A percentile compares a stretch with the other conserved stretches of the same genome.
Evolutionary conservation across 1,140 invertebrate species (phyloP).

Genomic region (Goniozus legneri): DNA sequence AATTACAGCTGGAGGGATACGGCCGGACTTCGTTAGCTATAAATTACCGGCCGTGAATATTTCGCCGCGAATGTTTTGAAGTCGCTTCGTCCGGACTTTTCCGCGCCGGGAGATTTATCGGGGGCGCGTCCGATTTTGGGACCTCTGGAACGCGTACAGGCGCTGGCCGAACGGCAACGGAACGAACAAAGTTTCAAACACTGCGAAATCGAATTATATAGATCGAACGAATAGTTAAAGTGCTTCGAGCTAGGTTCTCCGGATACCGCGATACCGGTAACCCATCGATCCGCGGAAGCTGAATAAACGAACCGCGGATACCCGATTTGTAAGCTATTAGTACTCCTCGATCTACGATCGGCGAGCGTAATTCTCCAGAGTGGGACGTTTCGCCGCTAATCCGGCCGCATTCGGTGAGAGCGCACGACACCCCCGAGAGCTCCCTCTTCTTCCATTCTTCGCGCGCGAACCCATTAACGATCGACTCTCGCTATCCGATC

Average conservation of each 20-base stretch:
- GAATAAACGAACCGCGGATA: constrained; percentile 8
- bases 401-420: no score
- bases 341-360: constrained; percentile 41
- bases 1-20: constrained; percentile 25
- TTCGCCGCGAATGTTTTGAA: not conserved
- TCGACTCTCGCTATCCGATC: constrained; percentile 21
- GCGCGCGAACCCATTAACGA: constrained; percentile 23
- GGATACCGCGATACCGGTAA: no score
- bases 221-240: no score
- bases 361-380: constrained; percentile 39
- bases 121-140: not conserved
- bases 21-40: constrained; percentile 18
- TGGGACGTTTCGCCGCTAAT: no score
- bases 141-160: no score
- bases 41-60: constrained; percentile 17
- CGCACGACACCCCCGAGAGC: no score
- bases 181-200: no score
- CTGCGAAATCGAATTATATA: no score
- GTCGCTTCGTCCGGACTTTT: not conserved
- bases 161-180: no score
- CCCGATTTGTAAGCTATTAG: constrained; percentile 48
- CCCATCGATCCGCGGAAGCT: not conserved
- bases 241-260: no score
- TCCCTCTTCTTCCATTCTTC: constrained; percentile 40
- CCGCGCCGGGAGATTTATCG: not conserved